Conservation (phyloP, 2,888 invertebrate species). For the Mythimna ferrago region DNA sequence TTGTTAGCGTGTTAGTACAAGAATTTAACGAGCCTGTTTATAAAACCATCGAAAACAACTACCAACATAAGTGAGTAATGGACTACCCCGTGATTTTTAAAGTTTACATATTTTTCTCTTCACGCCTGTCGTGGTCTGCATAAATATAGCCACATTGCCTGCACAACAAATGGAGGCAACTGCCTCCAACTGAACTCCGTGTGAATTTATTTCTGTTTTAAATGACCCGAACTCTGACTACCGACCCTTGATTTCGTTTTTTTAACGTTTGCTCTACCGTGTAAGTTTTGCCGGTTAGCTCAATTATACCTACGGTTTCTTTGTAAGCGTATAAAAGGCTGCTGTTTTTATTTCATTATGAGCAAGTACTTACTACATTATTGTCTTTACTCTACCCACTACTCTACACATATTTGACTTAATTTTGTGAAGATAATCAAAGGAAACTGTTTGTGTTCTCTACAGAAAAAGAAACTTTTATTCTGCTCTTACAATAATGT, state of each 20-base stretch:
- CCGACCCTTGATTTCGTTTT: constrained; percentile 52
- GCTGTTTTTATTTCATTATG: not conserved
- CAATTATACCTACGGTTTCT: constrained; percentile 44
- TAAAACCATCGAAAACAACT: constrained; percentile 18
- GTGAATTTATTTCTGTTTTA: constrained; percentile 65
- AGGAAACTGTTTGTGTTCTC: not conserved
- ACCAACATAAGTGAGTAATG: constrained; percentile 18
- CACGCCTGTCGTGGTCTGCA: constrained; percentile 9
- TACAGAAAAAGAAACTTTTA: not conserved
- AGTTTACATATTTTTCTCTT: constrained; percentile 20
- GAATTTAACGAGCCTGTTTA: not conserved
- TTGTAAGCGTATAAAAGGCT: constrained; percentile 6
- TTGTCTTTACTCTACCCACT: not conserved
- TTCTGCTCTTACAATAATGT: constrained; percentile 13
- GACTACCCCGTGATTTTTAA: constrained; percentile 23
- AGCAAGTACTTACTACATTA: not conserved
- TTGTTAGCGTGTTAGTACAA: not conserved
- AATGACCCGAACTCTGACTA: constrained; percentile 63
- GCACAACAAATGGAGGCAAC: constrained; percentile 57
- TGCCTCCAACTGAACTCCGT: constrained; percentile 57
- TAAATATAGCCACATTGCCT: constrained; percentile 49
- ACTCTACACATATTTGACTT: not conserved
- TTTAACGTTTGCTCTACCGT: constrained; percentile 57
- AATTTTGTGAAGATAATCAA: not conserved
- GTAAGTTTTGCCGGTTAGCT: constrained; percentile 48